These are phyloP conservation scores for Ferrisia virgata DNA, from an alignment of 2,888 invertebrate species.

Conservation along the genomic window DNA sequence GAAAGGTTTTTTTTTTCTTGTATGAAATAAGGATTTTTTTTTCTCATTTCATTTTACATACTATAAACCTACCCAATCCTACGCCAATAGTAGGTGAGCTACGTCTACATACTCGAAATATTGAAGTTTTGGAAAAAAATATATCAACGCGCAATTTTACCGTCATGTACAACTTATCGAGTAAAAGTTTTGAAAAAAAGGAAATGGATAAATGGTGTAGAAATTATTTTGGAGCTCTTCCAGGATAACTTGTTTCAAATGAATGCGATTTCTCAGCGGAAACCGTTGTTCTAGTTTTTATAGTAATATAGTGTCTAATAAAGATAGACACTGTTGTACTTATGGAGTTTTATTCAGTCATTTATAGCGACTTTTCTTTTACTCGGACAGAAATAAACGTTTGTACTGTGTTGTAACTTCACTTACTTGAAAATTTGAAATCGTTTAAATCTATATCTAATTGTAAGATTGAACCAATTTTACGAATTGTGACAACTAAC, in stretches of 20 bases:
- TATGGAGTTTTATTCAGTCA: background rate
- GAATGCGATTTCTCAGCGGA: conserved; percentile 31
- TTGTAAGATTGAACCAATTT: background rate
- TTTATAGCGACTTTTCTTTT: background rate
- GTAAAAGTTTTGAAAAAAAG: conserved; percentile 37
- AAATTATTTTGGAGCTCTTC: conserved; percentile 45
- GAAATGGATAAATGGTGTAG: conserved; percentile 42
- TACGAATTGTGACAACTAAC: background rate
- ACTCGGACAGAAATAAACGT: background rate
- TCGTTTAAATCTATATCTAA: background rate
- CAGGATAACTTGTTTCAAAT: conserved; percentile 40
- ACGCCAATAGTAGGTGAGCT: background rate
- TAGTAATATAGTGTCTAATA: conserved; percentile 24
- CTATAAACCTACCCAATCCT: no score
- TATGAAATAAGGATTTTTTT: no score
- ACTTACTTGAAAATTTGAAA: no score
- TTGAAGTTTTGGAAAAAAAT: background rate
- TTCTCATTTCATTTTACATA: background rate
- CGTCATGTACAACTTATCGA: conserved; percentile 41
- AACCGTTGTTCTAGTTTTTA: conserved; percentile 5
- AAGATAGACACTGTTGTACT: background rate
- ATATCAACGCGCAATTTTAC: conserved; percentile 18
- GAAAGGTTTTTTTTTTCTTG: background rate
- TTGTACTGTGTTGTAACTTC: background rate
- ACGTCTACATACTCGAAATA: conserved; percentile 21